These are phyloP conservation scores for Macrophya annulata DNA, from an alignment of 2,888 invertebrate species.

Conservation along the genomic window DNA sequence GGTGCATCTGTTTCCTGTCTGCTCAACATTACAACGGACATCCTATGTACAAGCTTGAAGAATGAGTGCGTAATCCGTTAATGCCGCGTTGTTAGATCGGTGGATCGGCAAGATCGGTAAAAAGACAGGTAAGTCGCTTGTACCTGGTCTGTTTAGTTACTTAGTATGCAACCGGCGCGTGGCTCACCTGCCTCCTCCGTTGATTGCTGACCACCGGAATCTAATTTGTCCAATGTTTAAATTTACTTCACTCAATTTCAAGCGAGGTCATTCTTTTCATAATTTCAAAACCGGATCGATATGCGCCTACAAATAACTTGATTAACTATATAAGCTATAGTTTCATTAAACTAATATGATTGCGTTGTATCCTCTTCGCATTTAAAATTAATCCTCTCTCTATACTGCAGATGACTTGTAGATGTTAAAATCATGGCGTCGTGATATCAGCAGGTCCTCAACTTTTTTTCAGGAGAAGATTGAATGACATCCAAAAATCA, in stretches of 20 bases:
- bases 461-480: neutral
- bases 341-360: neutral
- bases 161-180: slow-evolving; percentile 64
- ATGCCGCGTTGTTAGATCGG: slow-evolving; percentile 60
- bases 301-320: slow-evolving; percentile 3
- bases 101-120: slow-evolving; percentile 60
- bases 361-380: neutral
- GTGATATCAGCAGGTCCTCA: neutral
- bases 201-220: slow-evolving; percentile 64
- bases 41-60: slow-evolving; percentile 26
- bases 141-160: slow-evolving; percentile 49
- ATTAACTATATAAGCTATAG: neutral
- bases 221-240: slow-evolving; percentile 69
- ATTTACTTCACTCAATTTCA: slow-evolving; percentile 45
- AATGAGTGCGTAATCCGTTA: slow-evolving; percentile 63
- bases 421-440: neutral
- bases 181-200: slow-evolving; percentile 72
- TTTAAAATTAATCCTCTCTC: neutral
- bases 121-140: slow-evolving; percentile 34
- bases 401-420: neutral
- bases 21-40: neutral
- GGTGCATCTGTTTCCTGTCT: slow-evolving; percentile 68
- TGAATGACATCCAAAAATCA: neutral
- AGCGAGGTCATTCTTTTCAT: neutral
- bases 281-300: slow-evolving; percentile 24